Evolutionary conservation across 2,888 invertebrate genomes (phyloP), one percentile per base, ranked within the genome.

Genomic region (Leptura quadrifasciata): DNA sequence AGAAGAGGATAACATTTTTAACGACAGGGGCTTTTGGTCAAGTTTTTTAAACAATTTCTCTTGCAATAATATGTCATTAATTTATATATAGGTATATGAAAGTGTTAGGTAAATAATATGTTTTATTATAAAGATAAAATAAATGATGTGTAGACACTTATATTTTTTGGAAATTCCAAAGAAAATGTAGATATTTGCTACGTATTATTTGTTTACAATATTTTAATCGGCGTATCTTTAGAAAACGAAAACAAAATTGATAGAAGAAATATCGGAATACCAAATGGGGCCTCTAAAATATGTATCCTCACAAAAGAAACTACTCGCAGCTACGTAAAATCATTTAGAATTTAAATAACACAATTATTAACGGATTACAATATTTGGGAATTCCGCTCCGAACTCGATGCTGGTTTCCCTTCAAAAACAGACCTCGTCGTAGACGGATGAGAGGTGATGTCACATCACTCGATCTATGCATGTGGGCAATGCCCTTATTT

Each of bases 331-430:
- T 47, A 57, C 10, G 57, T 57, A 20, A 57, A 57, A 21, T 57
- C 57, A 57, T 6, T 57, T 1, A 18, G 57, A 10, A 20, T 12
- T 57, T 57, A 20, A 71, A 52, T 24, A 71, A 52, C 27, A 31
- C 21, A 47, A 47, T 47, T 27, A 18, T 61, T 74, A 67, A 17
- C 54, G 60, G 72, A 73, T 72, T 75, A 68, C 54, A 57, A 55
- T 20, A 55, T 35, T 74, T 79, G 80, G 80, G 76, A 79, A 78
- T 79, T 79, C 80, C 72, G 24, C n/a, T n/a, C n/a, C 65, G 71
- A 80, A 77, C 21, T 76, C 69, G 54, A 24, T 52, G 70, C 47
- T 57, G 72, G 72, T 76, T 78, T 76, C 76, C 54, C 78, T 58
- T 68, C 67, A 79, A 79, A 73, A 39, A 39, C 64, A 47, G 47